Evolutionary conservation across 2,888 invertebrate species (phyloP).

Genomic region (Acrobeloides nanus): DNA sequence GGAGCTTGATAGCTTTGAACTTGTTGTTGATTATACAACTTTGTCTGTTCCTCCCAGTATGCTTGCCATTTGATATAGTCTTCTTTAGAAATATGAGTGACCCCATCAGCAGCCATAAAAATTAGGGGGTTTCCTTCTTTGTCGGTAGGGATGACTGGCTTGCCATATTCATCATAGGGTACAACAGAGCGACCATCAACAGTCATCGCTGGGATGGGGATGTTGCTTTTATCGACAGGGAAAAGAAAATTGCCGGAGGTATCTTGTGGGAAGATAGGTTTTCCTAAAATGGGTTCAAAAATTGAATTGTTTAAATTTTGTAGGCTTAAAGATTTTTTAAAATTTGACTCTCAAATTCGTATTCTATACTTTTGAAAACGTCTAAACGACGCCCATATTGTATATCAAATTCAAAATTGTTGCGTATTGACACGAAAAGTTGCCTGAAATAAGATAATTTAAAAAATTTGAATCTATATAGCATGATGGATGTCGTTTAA

Average conservation of each 20-base stretch:
- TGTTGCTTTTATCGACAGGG: slow-evolving; percentile 22
- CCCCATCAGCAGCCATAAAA: slow-evolving; percentile 21
- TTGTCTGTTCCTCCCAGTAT: slow-evolving; percentile 6
- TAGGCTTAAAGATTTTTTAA: too few relatives aligned
- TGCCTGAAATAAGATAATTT: too few relatives aligned
- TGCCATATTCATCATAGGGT: slow-evolving; percentile 19
- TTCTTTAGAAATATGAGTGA: slow-evolving; percentile 16
- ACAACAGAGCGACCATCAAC: slow-evolving; percentile 28
- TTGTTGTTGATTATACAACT: too few relatives aligned
- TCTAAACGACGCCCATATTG: too few relatives aligned
- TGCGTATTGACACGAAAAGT: too few relatives aligned
- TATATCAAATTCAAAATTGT: too few relatives aligned
- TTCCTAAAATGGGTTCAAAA: slow-evolving; percentile 9
- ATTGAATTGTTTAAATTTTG: too few relatives aligned
- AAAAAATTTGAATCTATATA: too few relatives aligned
- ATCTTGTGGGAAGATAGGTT: slow-evolving; percentile 26
- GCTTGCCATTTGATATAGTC: slow-evolving; percentile 19
- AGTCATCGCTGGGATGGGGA: slow-evolving; percentile 26
- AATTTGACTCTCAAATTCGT: too few relatives aligned
- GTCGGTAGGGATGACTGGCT: slow-evolving; percentile 19
- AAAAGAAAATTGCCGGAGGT: slow-evolving; percentile 22
- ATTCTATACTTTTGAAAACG: too few relatives aligned
- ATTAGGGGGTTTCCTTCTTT: slow-evolving; percentile 22
- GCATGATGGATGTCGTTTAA: too few relatives aligned
- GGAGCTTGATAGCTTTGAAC: too few relatives aligned